Conservation (phyloP, 2,888 invertebrate species). For the Drosophila eohydei region DNA sequence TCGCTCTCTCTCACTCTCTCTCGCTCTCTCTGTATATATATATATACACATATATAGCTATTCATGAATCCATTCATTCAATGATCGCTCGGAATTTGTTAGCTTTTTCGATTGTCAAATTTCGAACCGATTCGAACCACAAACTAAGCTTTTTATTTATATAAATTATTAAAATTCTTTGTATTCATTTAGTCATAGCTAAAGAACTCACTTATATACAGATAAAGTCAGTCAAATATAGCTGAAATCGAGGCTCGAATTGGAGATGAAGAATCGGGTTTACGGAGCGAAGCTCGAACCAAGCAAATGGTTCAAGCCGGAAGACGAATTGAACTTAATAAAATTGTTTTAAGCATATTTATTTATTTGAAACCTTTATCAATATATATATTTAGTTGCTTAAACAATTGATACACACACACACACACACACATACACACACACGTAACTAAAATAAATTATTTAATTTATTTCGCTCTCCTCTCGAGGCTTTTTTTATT, state of each 20-base stretch:
- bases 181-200: too few species aligned
- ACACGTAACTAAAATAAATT: neutral
- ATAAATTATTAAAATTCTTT: neutral
- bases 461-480: neutral
- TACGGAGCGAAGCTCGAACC: neutral
- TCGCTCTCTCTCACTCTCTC: neutral
- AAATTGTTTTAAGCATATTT: neutral
- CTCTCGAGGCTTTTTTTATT: slow-evolving; percentile 1
- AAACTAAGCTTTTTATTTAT: neutral
- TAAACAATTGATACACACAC: neutral
- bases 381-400: neutral
- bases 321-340: neutral
- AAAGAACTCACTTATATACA: neutral
- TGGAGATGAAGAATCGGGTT: neutral
- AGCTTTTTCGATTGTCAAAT: neutral
- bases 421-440: neutral
- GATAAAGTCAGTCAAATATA: neutral
- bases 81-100: neutral
- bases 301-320: too few species aligned
- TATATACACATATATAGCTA: neutral
- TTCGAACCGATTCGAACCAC: neutral
- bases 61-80: slow-evolving; percentile 1
- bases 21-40: neutral
- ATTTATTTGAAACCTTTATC: neutral
- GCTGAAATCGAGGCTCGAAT: neutral